Base-by-base conservation (phyloP, 1,140 invertebrate genomes). In the Cheumatopsyche charites region DNA sequence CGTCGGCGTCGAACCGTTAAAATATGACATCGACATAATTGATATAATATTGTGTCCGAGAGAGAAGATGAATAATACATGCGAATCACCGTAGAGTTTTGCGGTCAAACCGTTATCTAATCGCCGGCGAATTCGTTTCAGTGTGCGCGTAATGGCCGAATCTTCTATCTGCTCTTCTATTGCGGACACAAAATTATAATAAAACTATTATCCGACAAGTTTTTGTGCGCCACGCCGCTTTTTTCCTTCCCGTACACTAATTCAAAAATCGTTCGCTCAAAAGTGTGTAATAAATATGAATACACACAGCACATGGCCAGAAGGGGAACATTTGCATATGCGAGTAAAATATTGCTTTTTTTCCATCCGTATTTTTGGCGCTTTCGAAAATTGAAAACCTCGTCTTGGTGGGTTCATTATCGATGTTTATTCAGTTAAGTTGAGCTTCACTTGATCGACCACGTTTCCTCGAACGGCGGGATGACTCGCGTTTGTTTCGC, bases 31-130 rank as follows among this genome's bases (percentile, higher is more conserved):
- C 9, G 29, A 36, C 9, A 36, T 36, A 36, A 36, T 36, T 36
- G 3, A 36, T 36, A 36, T 9, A 4, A 36, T 9, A 36, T 4
- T 36, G 29, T 9, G 9, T 36, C 29, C 29, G 9, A 3, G 9
- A 9, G 9, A 3, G 29, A 36, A 36, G 9, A 36, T 36, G 29
- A 36, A 36, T 36, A 36, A 36, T 36, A 9, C 29, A 36, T 36
- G 29, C 29, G 29, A 36, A 4, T 36, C 29, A 36, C 3, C 9
- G 29, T 13, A 25, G 25, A 19, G 19, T 58, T 58, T 58, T 58
- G 55, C 55, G 55, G 55, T 58, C 13, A 13, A 25, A 58, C 55
- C 55, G 55, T 58, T 58, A 58, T 21, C 55, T 58, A 19, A 58
- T 58, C 55, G 13, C 55, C 2, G 55, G 13, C 55, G 13, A 58